These are phyloP conservation scores for Rhagonycha fulva DNA, from an alignment of 2,888 invertebrate species.

Conservation along the genomic window DNA sequence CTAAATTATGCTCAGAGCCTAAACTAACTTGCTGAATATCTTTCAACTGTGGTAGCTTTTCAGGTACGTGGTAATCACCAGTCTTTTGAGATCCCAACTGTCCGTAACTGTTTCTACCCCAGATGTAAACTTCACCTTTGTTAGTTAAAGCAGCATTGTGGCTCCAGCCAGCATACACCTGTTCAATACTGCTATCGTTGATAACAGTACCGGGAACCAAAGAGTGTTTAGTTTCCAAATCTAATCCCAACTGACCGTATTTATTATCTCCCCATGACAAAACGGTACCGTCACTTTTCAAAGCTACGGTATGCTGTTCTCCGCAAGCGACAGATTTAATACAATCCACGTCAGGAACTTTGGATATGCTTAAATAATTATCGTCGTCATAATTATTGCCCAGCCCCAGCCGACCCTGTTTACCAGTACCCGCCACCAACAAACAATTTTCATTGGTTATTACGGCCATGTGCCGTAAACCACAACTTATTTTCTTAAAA, in stretches of 20 bases:
- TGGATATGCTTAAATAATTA: constrained; percentile 55
- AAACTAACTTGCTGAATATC: constrained; percentile 64
- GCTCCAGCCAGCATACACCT: constrained; percentile 77
- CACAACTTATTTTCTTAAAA: constrained; percentile 66
- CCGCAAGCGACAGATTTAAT: constrained; percentile 75
- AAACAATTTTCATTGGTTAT: constrained; percentile 66
- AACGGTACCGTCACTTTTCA: constrained; percentile 61
- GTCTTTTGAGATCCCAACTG: constrained; percentile 66
- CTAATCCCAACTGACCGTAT: constrained; percentile 74
- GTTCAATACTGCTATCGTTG: constrained; percentile 61
- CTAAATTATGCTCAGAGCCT: constrained; percentile 82
- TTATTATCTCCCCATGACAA: constrained; percentile 85
- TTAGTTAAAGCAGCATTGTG: constrained; percentile 70
- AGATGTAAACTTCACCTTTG: constrained; percentile 67
- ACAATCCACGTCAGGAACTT: constrained; percentile 61
- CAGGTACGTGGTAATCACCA: constrained; percentile 54
- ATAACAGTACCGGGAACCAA: constrained; percentile 61
- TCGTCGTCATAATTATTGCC: constrained; percentile 55
- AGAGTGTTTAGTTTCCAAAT: constrained; percentile 58
- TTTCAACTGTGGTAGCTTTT: constrained; percentile 56
- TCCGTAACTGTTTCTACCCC: constrained; percentile 83
- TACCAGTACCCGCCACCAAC: constrained; percentile 68
- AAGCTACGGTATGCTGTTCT: constrained; percentile 75
- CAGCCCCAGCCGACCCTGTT: constrained; percentile 70
- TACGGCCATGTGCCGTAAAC: constrained; percentile 69